Base-by-base conservation (phyloP, 23 tunicate species). In the Oikopleura albicans region DNA sequence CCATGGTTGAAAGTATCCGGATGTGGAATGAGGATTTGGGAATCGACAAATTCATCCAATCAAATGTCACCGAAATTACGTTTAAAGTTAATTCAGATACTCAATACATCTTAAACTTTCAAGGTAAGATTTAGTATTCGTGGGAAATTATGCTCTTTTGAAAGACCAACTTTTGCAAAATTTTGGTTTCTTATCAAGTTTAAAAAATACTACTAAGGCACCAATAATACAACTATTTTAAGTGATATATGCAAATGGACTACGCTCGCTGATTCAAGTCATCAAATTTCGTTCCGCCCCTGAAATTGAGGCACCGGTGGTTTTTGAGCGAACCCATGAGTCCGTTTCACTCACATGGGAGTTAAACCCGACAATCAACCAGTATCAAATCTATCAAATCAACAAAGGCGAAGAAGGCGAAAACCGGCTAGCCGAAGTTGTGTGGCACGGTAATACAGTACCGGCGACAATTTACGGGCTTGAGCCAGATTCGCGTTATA, bases 351-450 rank as follows among this genome's bases (percentile, higher is more conserved):
- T 71, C 2, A 16, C 2, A 16, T 71, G 79, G 79, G 35, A 29
- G 33, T 16, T 29, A 71, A 71, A 71, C 34, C 34, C 27, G 4
- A 31, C 28, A 12, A 71, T 71, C 31, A 2, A 27, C 34, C 36
- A 71, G 37, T 71, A 71, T 71, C 36, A 71, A 71, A 71, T 71
- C 31, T 71, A 71, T 71, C 27, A 12, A 27, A 12, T 71, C 4
- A 71, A 71, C 31, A 71, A 71, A 71, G 27, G 27, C 37, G 79
- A 71, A 29, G 37, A 71, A 71, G 79, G 79, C 2, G 79, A 71
- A 29, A 37, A 71, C 2, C 79, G 79, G 28, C 79, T 71, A 2
- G 34, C 27, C 27, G 79, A 71, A 31, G 79, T 31, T 16, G 4
- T 31, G 4, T 71, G 79, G 79, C 79, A 71, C 37, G 79, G 79